Conservation (phyloP, 2,888 invertebrate species). For the Tiliacea citrago region DNA sequence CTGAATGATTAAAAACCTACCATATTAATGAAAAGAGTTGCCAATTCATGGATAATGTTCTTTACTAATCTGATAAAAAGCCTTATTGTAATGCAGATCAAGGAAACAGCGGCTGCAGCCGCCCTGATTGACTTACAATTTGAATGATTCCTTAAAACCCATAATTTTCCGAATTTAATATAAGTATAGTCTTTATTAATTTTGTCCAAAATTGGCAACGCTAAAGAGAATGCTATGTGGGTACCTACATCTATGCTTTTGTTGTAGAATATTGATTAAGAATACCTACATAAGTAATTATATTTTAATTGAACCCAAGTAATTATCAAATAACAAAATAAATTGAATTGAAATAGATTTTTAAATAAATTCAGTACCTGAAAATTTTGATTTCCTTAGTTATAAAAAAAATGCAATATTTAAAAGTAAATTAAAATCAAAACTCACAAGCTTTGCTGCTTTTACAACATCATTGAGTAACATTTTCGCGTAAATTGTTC, state of each 20-base stretch:
- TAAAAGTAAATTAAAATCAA: constrained; percentile 36
- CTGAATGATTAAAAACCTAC: constrained; percentile 74
- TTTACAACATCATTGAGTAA: constrained; percentile 26
- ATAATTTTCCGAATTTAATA: neutral
- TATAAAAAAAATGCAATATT: constrained; percentile 4
- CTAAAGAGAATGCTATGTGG: constrained; percentile 81
- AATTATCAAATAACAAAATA: neutral
- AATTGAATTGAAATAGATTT: neutral
- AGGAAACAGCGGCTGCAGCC: constrained; percentile 24
- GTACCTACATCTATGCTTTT: constrained; percentile 77
- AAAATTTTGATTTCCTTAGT: constrained; percentile 3
- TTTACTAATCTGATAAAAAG: neutral
- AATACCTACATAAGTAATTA: constrained; percentile 30
- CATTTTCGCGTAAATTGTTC: constrained; percentile 56
- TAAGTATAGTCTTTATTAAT: neutral
- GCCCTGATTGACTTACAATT: constrained; percentile 24
- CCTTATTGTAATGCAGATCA: constrained; percentile 22
- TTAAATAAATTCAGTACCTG: constrained; percentile 13
- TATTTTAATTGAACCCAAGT: constrained; percentile 21
- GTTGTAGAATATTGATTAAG: constrained; percentile 79
- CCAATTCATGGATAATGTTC: constrained; percentile 66
- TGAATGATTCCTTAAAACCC: neutral
- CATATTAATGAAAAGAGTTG: constrained; percentile 73
- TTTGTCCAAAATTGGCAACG: constrained; percentile 70
- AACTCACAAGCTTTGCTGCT: constrained; percentile 47